phyloP scores from a whole-genome alignment of 2,113 vertebrate genomes.

The Gobius niger region DNA sequence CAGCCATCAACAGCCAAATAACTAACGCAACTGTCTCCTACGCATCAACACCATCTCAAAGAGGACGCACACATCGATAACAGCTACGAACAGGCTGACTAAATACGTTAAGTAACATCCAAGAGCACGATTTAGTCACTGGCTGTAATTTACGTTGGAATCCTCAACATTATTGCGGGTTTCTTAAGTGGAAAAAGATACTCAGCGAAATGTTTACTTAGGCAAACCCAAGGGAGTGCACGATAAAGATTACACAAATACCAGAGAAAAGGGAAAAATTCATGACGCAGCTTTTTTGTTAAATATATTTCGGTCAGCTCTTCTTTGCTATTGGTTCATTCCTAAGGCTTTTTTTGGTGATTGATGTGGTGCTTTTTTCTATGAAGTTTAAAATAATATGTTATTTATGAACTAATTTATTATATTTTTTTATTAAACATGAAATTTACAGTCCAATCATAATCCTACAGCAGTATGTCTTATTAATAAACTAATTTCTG shows the following conservation, averaged over 20 bases:
- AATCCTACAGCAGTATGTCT: no score
- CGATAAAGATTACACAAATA: not conserved
- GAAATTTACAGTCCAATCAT: no score
- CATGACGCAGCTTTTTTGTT: no score
- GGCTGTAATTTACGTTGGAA: not conserved
- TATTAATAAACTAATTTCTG: not conserved
- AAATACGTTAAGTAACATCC: conserved; percentile 35
- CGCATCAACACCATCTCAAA: conserved; percentile 63
- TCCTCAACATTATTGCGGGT: not conserved
- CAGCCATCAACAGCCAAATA: conserved; percentile 72
- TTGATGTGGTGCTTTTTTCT: no score
- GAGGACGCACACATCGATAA: conserved; percentile 43
- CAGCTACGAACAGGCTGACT: conserved; percentile 47
- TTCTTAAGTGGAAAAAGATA: not conserved
- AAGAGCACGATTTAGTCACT: not conserved
- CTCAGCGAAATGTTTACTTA: not conserved
- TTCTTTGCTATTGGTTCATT: no score
- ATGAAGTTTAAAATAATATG: no score
- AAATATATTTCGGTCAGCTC: no score
- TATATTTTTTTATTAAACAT: no score
- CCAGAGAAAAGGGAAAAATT: no score
- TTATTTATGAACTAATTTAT: no score
- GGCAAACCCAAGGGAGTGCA: not conserved
- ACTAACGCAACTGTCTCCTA: conserved; percentile 72
- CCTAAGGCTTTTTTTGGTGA: no score